Conservation (phyloP, 2,113 vertebrate species). For the Astur gentilis region DNA sequence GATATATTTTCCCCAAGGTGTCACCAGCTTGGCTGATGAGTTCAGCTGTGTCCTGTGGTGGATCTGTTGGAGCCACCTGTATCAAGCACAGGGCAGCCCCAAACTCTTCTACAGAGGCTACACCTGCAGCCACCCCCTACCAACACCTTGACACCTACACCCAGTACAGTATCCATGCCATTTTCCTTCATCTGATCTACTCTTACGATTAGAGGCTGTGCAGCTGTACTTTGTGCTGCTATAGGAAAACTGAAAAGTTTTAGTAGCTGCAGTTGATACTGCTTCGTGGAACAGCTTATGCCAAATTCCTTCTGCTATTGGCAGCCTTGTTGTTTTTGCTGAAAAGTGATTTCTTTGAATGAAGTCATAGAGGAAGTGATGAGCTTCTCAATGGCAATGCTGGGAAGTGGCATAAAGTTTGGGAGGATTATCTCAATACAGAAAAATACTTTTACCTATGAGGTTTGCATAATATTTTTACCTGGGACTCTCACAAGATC, state of each 20-base stretch:
- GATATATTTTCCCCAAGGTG: neutral
- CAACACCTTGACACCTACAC: neutral
- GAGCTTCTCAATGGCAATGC: neutral
- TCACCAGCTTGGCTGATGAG: neutral
- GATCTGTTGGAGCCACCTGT: neutral
- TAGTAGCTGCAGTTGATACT: neutral
- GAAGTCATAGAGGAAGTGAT: neutral
- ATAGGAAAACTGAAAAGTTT: neutral
- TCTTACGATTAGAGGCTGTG: neutral
- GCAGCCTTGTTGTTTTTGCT: neutral
- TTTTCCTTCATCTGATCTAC: neutral
- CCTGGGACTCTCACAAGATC: neutral
- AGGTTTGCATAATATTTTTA: neutral
- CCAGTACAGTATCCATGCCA: neutral
- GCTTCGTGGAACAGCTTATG: neutral
- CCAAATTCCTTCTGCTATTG: neutral
- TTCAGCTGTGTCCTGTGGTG: neutral
- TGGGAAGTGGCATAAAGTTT: neutral
- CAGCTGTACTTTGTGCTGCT: neutral
- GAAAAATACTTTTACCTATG: neutral
- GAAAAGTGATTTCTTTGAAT: neutral
- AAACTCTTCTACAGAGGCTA: neutral
- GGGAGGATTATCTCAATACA: neutral
- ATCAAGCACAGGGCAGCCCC: accelerated
- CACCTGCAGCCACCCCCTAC: no score